Conservation (phyloP, 2,888 invertebrate genomes). For the Stenoptilia bipunctidactyla region DNA sequence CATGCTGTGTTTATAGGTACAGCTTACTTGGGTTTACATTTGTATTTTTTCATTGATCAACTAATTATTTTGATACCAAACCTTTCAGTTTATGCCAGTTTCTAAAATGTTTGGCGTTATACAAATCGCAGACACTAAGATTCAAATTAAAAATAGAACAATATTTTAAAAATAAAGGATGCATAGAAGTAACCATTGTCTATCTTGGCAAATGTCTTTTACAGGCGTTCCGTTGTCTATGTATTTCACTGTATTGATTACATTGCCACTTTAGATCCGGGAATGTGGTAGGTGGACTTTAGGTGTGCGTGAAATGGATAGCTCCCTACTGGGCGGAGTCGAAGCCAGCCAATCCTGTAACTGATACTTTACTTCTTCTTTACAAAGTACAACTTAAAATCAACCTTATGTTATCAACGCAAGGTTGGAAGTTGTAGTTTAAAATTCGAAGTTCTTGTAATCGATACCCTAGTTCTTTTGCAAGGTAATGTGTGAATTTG, state of each 20-base stretch:
- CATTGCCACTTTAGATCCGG: conserved; percentile 26
- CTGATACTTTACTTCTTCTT: conserved; percentile 62
- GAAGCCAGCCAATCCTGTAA: conserved; percentile 64
- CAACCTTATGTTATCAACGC: conserved; percentile 8
- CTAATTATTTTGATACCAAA: no score
- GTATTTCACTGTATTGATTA: conserved; percentile 29
- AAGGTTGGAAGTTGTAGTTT: conserved; percentile 22
- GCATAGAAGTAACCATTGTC: no score
- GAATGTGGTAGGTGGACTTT: conserved; percentile 43
- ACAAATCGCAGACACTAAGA: no score
- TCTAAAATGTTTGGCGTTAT: no score
- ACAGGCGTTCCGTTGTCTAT: conserved; percentile 19
- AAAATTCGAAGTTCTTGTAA: conserved; percentile 35
- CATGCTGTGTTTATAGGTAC: no score
- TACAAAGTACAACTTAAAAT: conserved; percentile 20
- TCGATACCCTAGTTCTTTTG: conserved; percentile 56
- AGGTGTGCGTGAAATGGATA: conserved; percentile 56
- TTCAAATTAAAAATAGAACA: no score
- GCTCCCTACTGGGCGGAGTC: conserved; percentile 58
- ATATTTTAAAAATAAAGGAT: no score
- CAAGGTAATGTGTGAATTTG: conserved; percentile 18
- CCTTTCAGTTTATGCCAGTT: no score
- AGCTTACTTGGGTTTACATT: no score
- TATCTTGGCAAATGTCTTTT: no score
- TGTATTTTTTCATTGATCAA: no score